These are phyloP conservation scores for Syritta pipiens DNA, from an alignment of 2,888 invertebrate genomes.

Conservation along the genomic window DNA sequence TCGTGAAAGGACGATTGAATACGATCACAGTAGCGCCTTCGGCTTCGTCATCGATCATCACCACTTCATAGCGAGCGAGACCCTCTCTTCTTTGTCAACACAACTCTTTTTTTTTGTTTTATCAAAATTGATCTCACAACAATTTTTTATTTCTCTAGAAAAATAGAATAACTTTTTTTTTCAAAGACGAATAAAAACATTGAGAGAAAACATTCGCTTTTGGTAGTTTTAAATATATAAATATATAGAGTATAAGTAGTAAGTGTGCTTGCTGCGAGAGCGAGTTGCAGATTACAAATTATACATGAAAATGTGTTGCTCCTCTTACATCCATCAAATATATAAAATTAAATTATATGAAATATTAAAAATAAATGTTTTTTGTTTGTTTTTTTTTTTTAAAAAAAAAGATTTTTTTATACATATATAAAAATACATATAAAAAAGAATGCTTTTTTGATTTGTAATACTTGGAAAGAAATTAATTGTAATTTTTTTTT, in stretches of 20 bases:
- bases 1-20: slow-evolving; percentile 44
- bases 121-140: slow-evolving; percentile 19
- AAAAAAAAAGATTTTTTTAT: slow-evolving; percentile 42
- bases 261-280: slow-evolving; percentile 30
- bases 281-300: slow-evolving; percentile 48
- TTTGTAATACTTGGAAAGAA: slow-evolving; percentile 66
- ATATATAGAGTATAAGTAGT: neutral
- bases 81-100: slow-evolving; percentile 52
- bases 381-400: neutral
- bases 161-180: slow-evolving; percentile 30
- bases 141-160: slow-evolving; percentile 37
- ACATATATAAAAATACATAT: slow-evolving; percentile 60
- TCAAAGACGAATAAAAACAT: slow-evolving; percentile 2
- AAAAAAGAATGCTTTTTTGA: slow-evolving; percentile 44
- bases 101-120: slow-evolving; percentile 31
- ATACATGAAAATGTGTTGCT: slow-evolving; percentile 58
- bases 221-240: slow-evolving; percentile 17
- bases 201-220: slow-evolving; percentile 23
- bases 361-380: slow-evolving; percentile 50
- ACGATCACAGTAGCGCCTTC: too few species aligned
- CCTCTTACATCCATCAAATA: slow-evolving; percentile 57
- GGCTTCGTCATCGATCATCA: slow-evolving; percentile 2
- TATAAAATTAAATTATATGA: slow-evolving; percentile 57
- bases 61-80: slow-evolving; percentile 37
- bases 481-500: slow-evolving; percentile 71